Conservation (phyloP, 2,797 vertebrate species). For the Liparis tanakae region DNA sequence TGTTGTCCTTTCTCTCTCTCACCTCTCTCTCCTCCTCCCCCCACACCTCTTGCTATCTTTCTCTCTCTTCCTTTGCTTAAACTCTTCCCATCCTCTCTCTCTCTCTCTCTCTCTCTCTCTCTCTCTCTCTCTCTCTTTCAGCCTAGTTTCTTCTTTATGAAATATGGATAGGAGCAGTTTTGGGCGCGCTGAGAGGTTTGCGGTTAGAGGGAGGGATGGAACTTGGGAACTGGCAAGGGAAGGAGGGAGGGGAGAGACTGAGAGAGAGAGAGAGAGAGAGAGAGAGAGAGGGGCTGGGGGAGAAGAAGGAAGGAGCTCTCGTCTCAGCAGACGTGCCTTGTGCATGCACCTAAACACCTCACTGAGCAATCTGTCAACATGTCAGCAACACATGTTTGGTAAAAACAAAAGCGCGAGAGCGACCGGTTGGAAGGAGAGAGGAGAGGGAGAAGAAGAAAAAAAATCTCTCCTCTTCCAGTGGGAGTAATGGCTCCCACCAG, state of each 20-base stretch:
- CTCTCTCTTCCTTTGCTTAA: slow-evolving; percentile 52
- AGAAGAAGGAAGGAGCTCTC: slow-evolving; percentile 70
- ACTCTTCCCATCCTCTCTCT: slow-evolving; percentile 73
- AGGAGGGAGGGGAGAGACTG: slow-evolving; percentile 23
- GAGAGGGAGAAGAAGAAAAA: slow-evolving; percentile 52
- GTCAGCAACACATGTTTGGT: slow-evolving; percentile 99
- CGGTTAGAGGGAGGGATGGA: slow-evolving; percentile 84
- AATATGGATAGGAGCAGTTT: slow-evolving; percentile 99
- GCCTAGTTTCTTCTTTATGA: slow-evolving; percentile 93
- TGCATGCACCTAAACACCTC: slow-evolving; percentile 99
- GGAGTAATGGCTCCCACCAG: slow-evolving; percentile 91
- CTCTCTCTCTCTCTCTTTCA: slow-evolving; percentile 78
- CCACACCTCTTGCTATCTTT: slow-evolving; percentile 6
- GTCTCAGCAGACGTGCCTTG: slow-evolving; percentile 97
- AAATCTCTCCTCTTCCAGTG: slow-evolving; percentile 78
- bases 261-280: slow-evolving; percentile 9
- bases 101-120: slow-evolving; percentile 70
- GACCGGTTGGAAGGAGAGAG: slow-evolving; percentile 68
- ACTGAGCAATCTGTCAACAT: slow-evolving; percentile 99
- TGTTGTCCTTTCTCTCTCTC: slow-evolving; percentile 18
- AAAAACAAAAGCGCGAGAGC: slow-evolving; percentile 84
- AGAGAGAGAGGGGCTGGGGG: slow-evolving; percentile 7
- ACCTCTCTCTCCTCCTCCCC: neutral
- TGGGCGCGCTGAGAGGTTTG: slow-evolving; percentile 95
- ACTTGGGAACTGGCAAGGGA: slow-evolving; percentile 67